A percentile compares a stretch with the other conserved stretches of the same genome.
These are phyloP conservation scores for Drosophila mettleri DNA, from an alignment of 2,888 invertebrate genomes.

Conservation along the genomic window DNA sequence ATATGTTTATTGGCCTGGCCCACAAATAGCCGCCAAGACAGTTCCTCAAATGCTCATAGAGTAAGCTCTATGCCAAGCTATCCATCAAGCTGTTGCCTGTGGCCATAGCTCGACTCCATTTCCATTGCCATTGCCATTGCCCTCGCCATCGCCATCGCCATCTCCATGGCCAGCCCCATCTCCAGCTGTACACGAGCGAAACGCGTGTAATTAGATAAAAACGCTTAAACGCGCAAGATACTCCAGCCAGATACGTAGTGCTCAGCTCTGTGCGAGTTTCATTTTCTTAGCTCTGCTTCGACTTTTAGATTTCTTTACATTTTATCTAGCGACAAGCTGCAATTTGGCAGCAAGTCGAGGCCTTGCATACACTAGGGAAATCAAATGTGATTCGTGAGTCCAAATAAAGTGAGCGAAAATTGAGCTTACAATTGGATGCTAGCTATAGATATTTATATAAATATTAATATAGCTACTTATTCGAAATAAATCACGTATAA, in stretches of 20 bases:
- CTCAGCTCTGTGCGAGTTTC: slow-evolving; percentile 7
- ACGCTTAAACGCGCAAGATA: slow-evolving; percentile 69
- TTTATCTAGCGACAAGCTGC: slow-evolving; percentile 29
- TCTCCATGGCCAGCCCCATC: not conserved
- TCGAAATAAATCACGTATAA: too few relatives aligned
- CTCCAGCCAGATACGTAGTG: slow-evolving; percentile 28
- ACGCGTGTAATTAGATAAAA: slow-evolving; percentile 81
- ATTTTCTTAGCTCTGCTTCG: slow-evolving; percentile 12
- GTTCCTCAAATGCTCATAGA: slow-evolving; percentile 26
- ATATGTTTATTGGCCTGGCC: slow-evolving; percentile 69
- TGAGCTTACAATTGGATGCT: too few relatives aligned
- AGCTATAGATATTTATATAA: too few relatives aligned
- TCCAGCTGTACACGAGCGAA: slow-evolving; percentile 53
- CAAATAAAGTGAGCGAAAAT: not conserved
- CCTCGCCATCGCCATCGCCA: not conserved
- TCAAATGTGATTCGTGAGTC: not conserved
- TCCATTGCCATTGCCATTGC: not conserved
- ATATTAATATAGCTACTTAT: too few relatives aligned
- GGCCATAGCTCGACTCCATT: not conserved
- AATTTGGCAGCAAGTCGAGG: not conserved
- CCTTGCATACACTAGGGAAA: not conserved
- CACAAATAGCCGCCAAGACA: slow-evolving; percentile 1
- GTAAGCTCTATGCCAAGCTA: not conserved
- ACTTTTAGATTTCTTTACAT: slow-evolving; percentile 39
- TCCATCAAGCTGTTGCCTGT: slow-evolving; percentile 1